Evolutionary conservation across 2,888 invertebrate genomes (phyloP).

Genomic region (Homarus gammarus): DNA sequence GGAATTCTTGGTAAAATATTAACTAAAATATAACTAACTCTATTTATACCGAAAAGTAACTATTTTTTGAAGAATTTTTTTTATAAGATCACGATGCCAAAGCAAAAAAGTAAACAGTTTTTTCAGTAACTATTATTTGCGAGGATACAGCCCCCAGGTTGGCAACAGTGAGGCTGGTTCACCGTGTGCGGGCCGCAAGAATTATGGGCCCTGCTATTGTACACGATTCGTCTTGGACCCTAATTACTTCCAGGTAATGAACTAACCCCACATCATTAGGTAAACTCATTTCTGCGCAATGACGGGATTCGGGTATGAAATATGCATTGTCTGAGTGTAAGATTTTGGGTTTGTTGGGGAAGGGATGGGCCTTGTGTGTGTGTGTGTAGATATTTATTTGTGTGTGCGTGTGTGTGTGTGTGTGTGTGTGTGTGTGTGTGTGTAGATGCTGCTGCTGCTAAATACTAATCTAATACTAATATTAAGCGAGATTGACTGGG

Average conservation of each 20-base stretch:
- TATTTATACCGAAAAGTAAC: no score
- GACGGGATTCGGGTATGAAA: conserved; percentile 29
- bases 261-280: conserved; percentile 43
- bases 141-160: no score
- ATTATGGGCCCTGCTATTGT: conserved; percentile 40
- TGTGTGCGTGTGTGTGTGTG: conserved; percentile 24
- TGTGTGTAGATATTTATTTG: conserved; percentile 18
- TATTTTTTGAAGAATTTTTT: no score
- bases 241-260: conserved; percentile 42
- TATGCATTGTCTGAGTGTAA: conserved; percentile 4
- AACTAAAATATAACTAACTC: no score
- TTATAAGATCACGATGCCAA: no score
- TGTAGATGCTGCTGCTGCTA: no score
- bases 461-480: no score
- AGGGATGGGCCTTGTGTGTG: neutral
- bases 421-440: conserved; percentile 9
- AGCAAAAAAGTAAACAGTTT: no score
- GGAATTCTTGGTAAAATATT: no score
- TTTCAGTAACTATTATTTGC: no score
- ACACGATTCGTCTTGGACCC: conserved; percentile 41
- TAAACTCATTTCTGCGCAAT: conserved; percentile 30
- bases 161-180: neutral
- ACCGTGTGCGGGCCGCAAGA: conserved; percentile 38
- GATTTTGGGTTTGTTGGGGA: neutral
- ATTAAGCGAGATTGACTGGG: no score